These are phyloP conservation scores for Zoanthus sansibaricus DNA, from an alignment of 92 coral and sea anemone species.

Conservation along the genomic window DNA sequence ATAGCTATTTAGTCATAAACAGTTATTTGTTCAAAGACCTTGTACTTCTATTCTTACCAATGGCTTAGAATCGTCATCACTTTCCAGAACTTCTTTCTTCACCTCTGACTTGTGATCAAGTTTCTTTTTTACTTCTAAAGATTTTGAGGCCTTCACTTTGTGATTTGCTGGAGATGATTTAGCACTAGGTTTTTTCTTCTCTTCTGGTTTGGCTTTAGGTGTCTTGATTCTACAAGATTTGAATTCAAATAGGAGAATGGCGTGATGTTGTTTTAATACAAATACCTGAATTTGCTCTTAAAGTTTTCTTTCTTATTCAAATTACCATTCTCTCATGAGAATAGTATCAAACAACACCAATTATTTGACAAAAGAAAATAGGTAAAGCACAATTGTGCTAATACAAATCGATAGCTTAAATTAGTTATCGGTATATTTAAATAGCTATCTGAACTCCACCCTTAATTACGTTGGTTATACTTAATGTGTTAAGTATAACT, in stretches of 20 bases:
- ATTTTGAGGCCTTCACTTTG: constrained; percentile 66
- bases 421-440: not conserved
- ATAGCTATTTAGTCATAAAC: not conserved
- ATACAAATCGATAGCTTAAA: too few relatives aligned
- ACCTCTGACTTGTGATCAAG: constrained; percentile 4
- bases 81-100: constrained; percentile 26
- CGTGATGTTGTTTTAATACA: too few relatives aligned
- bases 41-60: not conserved
- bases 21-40: not conserved
- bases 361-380: too few relatives aligned
- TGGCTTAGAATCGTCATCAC: constrained; percentile 48
- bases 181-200: not conserved
- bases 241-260: too few relatives aligned
- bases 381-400: too few relatives aligned
- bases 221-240: constrained; percentile 8
- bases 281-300: too few relatives aligned
- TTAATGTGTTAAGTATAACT: too few relatives aligned
- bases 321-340: too few relatives aligned
- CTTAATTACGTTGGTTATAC: too few relatives aligned
- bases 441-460: not conserved
- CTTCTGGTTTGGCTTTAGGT: not conserved
- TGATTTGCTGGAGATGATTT: not conserved
- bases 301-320: too few relatives aligned
- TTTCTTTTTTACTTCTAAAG: constrained; percentile 58
- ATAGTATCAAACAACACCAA: too few relatives aligned